These are phyloP conservation scores for Diglossa cyanea DNA, from an alignment of 2,797 vertebrate genomes.

Conservation along the genomic window DNA sequence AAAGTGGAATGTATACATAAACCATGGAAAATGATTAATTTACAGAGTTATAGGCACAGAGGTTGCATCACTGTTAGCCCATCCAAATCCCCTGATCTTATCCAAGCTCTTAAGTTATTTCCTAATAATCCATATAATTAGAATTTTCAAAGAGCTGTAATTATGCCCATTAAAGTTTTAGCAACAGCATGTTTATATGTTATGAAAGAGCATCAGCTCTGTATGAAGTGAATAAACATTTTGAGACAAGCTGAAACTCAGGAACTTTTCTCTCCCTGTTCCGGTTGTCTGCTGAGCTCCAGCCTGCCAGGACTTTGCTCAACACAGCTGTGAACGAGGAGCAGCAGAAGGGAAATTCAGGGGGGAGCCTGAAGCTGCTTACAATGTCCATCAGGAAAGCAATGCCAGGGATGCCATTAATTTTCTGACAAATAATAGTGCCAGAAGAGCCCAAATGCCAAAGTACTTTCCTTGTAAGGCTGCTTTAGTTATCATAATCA, in stretches of 20 bases:
- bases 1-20: background rate
- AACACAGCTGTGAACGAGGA: background rate
- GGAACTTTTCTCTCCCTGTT: background rate
- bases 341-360: background rate
- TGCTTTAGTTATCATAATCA: background rate
- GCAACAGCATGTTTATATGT: constrained; percentile 6
- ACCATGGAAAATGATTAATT: background rate
- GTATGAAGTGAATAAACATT: constrained; percentile 8
- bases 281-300: background rate
- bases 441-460: background rate
- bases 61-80: constrained; percentile 9
- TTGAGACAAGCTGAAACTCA: background rate
- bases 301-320: background rate
- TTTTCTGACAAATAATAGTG: background rate
- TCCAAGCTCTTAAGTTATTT: constrained; percentile 32
- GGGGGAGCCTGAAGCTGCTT: background rate
- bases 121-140: constrained; percentile 37
- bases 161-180: constrained; percentile 36
- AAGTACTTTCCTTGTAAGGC: background rate
- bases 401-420: background rate
- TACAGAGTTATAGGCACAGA: background rate
- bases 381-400: background rate
- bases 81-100: constrained; percentile 21
- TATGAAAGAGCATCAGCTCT: background rate
- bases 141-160: background rate